Percentiles rank a stretch among this genome's conserved stretches.
Conservation (phyloP, 2,888 invertebrate species). For the Carterocephalus palaemon region DNA sequence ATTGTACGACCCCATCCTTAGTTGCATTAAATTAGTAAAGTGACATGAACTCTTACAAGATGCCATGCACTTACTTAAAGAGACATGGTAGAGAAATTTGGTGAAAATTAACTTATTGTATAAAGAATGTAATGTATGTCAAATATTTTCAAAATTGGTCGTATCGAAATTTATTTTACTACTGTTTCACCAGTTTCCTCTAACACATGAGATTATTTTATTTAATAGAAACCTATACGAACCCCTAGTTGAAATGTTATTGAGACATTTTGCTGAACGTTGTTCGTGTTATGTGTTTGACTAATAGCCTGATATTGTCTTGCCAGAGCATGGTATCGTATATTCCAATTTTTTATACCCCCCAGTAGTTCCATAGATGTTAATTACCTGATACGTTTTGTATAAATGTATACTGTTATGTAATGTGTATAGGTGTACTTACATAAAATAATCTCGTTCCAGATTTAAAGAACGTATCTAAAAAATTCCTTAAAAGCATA, state of each 20-base stretch:
- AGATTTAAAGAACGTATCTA: conserved; percentile 38
- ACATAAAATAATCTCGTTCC: conserved; percentile 67
- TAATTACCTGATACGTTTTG: conserved; percentile 14
- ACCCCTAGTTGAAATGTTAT: conserved; percentile 24
- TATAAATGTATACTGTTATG: conserved; percentile 33
- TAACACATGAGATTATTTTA: conserved; percentile 67
- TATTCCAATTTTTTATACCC: conserved; percentile 26
- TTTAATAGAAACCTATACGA: conserved; percentile 36
- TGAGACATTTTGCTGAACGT: conserved; percentile 43
- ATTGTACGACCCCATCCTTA: conserved; percentile 44
- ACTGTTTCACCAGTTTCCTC: conserved; percentile 47
- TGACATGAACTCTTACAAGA: conserved; percentile 40
- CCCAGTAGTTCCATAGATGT: conserved; percentile 33
- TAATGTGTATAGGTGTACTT: conserved; percentile 39
- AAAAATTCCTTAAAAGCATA: conserved; percentile 53
- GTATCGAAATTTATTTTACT: no score
- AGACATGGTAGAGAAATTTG: conserved; percentile 41
- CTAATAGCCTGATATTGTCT: conserved; percentile 64
- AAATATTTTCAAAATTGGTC: no score
- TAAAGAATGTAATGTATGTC: background rate
- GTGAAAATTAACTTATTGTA: conserved; percentile 36
- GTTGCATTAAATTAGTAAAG: conserved; percentile 60
- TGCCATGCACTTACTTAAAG: conserved; percentile 44
- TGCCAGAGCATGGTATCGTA: conserved; percentile 56
- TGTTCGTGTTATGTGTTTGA: conserved; percentile 64